Evolutionary conservation across 2,797 vertebrate species (phyloP).

Genomic region (Ataeniobius toweri): DNA sequence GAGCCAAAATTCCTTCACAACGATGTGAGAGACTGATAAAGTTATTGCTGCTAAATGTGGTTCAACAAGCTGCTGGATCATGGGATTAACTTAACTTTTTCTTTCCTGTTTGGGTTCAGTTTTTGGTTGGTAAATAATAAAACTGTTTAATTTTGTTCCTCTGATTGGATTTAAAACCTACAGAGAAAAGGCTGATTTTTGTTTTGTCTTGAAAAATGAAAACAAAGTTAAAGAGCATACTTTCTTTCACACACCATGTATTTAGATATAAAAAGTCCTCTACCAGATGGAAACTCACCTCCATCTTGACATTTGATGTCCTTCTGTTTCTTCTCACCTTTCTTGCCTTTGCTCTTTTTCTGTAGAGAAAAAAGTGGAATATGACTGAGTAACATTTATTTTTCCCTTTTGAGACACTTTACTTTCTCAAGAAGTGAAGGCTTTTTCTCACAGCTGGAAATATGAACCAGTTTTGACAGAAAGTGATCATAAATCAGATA

Average conservation of each 20-base stretch:
- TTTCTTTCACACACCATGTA: background rate
- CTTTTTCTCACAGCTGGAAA: background rate
- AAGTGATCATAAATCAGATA: slow-evolving; percentile 8
- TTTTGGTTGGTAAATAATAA: background rate
- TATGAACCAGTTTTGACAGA: background rate
- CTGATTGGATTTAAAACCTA: background rate
- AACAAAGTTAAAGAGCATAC: background rate
- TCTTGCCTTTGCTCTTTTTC: slow-evolving; percentile 78
- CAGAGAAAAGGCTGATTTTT: background rate
- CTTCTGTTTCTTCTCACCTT: slow-evolving; percentile 62
- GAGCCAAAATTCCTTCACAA: background rate
- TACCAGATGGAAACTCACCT: slow-evolving; percentile 47
- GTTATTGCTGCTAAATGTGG: background rate
- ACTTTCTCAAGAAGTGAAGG: background rate
- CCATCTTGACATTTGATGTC: slow-evolving; percentile 50
- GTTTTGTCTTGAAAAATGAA: background rate
- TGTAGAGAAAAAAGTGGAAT: slow-evolving; percentile 37
- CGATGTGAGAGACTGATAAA: background rate
- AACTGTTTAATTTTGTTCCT: background rate
- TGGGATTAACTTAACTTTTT: background rate
- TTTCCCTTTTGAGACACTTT: background rate
- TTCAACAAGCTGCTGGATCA: background rate
- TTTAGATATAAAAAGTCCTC: background rate
- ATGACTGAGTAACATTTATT: background rate
- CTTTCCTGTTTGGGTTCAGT: background rate